Evolutionary conservation across 1,140 invertebrate genomes (phyloP).

Genomic region (Pentalonia nigronervosa): DNA sequence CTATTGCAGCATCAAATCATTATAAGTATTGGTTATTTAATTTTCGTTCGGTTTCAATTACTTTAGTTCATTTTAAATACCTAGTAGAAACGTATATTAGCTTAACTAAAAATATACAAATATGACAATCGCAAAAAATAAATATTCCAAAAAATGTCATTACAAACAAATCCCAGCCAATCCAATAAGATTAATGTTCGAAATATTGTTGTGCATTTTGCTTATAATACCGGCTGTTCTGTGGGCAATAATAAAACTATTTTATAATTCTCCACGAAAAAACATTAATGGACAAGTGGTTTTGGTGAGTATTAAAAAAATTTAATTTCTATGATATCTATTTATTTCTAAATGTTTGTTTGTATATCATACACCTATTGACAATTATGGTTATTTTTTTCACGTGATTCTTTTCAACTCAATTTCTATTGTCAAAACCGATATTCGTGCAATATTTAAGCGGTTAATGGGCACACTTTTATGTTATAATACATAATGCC

Average conservation of each 20-base stretch:
- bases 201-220: constrained; percentile 21
- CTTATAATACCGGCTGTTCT: constrained; percentile 27
- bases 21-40: not conserved
- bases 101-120: not conserved
- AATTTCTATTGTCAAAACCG: not conserved
- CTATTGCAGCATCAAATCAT: not conserved
- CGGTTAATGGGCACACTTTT: not conserved
- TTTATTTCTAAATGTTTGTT: too few species aligned
- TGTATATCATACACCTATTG: too few species aligned
- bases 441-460: not conserved
- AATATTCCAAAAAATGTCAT: not conserved
- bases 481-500: not conserved
- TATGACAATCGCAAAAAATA: not conserved
- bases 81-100: not conserved
- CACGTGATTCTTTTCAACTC: not conserved
- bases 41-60: not conserved
- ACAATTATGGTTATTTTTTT: not conserved
- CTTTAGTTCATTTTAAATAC: constrained; percentile 5
- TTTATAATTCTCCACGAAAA: constrained; percentile 23
- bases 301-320: constrained; percentile 24
- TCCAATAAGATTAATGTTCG: constrained; percentile 28
- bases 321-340: not conserved
- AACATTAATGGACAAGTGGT: constrained; percentile 33
- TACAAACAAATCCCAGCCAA: constrained; percentile 27
- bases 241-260: not conserved